Evolutionary conservation across 2,113 vertebrate genomes (phyloP), one percentile per base, ranked within the genome.

Genomic region (Verasper variegatus): DNA sequence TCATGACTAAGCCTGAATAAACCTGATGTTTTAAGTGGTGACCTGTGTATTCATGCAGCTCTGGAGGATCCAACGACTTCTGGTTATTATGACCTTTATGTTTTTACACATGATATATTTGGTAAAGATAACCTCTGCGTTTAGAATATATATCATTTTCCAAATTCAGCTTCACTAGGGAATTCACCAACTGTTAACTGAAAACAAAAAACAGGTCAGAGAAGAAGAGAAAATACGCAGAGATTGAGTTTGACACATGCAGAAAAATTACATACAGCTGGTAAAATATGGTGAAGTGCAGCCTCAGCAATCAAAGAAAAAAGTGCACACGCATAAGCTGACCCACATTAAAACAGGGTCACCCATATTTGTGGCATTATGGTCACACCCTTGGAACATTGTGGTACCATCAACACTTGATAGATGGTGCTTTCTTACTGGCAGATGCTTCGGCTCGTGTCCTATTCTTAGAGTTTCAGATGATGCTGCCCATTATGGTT

Each of bases 231-330:
- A 27, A 57, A 55, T 21, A 49, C 26, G 15, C 5, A 72, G 20
- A 20, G 3, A 14, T 17, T 5, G 21, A 58, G 40, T n/a, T 10
- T 31, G 31, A 31, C 31, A 31, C 31, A 1, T 31, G 6, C 6
- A 31, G 31, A 31, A 31, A 31, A 54, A n/a, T n/a, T 54, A 1
- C 18, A 20, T 54, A n/a, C 51, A 49, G 14, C 45, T 49, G 15
- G 15, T 73, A 35, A 78, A 83, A 81, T 71, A 47, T 61, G 52
- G 11, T 62, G 23, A 79, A 67, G 73, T 79, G 76, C 84, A 81
- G 68, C 5, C 69, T 85, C 81, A 88, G 82, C 81, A 69, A 54
- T 77, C 60, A 57, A 8, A 76, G 14, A 57, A 52, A 55, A 31
- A 7, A 74, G 20, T 37, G 26, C 63, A 31, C 72, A 55, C 1